Percentiles rank a stretch among this genome's conserved stretches.
Evolutionary conservation across 2,797 vertebrate species (phyloP).

Genomic region (Pantherophis alleghaniensis): DNA sequence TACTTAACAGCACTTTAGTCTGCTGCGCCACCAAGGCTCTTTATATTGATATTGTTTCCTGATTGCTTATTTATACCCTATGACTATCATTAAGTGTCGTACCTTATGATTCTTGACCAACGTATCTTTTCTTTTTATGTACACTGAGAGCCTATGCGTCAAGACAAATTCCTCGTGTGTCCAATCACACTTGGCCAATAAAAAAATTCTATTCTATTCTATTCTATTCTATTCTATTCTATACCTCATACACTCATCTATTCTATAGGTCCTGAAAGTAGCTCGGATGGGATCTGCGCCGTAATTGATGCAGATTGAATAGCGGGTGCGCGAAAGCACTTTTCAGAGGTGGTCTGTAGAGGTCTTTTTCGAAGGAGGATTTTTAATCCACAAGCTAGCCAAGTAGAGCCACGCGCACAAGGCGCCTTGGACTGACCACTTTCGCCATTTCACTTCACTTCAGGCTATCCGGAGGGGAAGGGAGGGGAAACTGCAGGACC

Average conservation of each 20-base stretch:
- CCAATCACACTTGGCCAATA: too few species aligned
- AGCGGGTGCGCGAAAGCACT: neutral
- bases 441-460: neutral
- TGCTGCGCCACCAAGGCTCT: too few species aligned
- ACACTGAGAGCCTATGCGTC: too few species aligned
- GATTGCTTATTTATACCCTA: too few species aligned
- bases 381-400: neutral
- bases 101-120: too few species aligned
- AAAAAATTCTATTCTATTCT: too few species aligned
- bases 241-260: neutral
- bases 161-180: too few species aligned
- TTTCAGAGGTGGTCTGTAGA: neutral
- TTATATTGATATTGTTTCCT: too few species aligned
- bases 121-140: too few species aligned
- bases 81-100: too few species aligned
- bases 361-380: neutral
- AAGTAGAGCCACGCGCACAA: neutral
- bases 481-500: neutral
- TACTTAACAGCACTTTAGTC: too few species aligned
- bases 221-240: too few species aligned
- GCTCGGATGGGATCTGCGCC: neutral
- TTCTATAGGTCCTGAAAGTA: neutral
- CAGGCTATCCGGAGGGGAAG: neutral
- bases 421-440: neutral
- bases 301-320: neutral